Evolutionary conservation across 2,888 invertebrate species (phyloP), one percentile per base, ranked within the genome.

Genomic region (Temnothorax unifasciatus): DNA sequence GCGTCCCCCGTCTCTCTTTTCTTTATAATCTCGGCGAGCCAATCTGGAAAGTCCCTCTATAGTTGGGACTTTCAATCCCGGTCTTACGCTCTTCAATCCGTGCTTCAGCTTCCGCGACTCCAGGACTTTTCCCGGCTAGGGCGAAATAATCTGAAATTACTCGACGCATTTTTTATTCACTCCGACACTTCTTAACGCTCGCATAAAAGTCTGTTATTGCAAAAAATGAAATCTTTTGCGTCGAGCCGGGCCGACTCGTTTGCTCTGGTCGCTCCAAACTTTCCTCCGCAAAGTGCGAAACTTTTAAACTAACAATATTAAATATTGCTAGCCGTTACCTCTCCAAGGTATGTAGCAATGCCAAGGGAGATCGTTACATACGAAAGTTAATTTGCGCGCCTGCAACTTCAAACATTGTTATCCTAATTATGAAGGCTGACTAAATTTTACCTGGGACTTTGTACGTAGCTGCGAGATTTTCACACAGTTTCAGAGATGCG

Each of bases 1-100:
- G 63, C n/a, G 41, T 61, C 34, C 29, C 29, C 15, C 50, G 54
- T 59, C 77, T 61, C 61, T 79, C 52, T 64, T 47, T 61, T 69
- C 64, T 81, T 77, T 85, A 83, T 63, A 75, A 86, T 88, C 88
- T 74, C 79, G 47, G 59, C 75, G 66, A 83, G 83, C 81, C 71
- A 87, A 84, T 83, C 76, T 69, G 68, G 29, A 52, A 77, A 76
- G 57, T 57, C 59, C 29, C 64, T 69, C 13, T 59, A 38, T 47
- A 50, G 57, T 61, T 71, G 47, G 61, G 68, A 69, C 83, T 83
- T 83, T 59, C 77, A 79, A 77, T 79, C 83, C 77, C 41, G 68
- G 66, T 68, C 59, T 83, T 64, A 54, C 41, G 61, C 21, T 79
- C 68, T 50, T 47, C 69, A 61, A 79, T 79, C 61, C 66, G 13